These are phyloP conservation scores for Nudaria mundana DNA, from an alignment of 2,888 invertebrate species.

Conservation along the genomic window DNA sequence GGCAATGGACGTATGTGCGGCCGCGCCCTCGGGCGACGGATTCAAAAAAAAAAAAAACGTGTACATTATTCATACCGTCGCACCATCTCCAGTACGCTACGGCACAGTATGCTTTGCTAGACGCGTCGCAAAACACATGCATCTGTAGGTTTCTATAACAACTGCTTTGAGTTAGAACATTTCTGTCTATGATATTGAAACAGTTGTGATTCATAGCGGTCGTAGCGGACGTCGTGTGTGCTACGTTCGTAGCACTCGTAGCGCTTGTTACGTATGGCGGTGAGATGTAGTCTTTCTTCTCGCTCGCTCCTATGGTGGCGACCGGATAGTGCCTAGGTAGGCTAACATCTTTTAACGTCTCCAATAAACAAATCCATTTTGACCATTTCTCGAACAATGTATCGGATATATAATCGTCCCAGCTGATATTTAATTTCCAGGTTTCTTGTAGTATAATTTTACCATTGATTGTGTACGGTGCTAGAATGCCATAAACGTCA, in stretches of 20 bases:
- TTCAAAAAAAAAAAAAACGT: too few relatives aligned
- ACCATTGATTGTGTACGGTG: not conserved
- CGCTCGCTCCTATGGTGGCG: not conserved
- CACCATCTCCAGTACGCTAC: constrained; percentile 1
- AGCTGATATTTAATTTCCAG: not conserved
- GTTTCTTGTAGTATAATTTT: not conserved
- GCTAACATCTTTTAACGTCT: not conserved
- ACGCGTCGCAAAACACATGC: constrained; percentile 4
- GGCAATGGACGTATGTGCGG: too few relatives aligned
- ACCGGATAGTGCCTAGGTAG: not conserved
- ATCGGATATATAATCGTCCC: not conserved
- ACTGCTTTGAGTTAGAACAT: not conserved
- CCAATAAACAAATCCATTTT: not conserved
- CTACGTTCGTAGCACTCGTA: too few relatives aligned
- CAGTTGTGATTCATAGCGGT: too few relatives aligned
- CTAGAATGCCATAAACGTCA: not conserved
- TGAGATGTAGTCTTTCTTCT: not conserved
- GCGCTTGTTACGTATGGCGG: too few relatives aligned
- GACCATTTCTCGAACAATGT: not conserved
- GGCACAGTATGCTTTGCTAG: constrained; percentile 1
- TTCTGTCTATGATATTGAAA: not conserved
- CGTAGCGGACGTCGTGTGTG: too few relatives aligned
- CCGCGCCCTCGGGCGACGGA: too few relatives aligned
- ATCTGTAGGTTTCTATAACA: not conserved
- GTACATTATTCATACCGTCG: too few relatives aligned